A percentile compares a stretch with the other conserved stretches of the same genome.
Evolutionary conservation across 2,797 vertebrate genomes (phyloP).

Genomic region (Neopelma chrysocephalum): DNA sequence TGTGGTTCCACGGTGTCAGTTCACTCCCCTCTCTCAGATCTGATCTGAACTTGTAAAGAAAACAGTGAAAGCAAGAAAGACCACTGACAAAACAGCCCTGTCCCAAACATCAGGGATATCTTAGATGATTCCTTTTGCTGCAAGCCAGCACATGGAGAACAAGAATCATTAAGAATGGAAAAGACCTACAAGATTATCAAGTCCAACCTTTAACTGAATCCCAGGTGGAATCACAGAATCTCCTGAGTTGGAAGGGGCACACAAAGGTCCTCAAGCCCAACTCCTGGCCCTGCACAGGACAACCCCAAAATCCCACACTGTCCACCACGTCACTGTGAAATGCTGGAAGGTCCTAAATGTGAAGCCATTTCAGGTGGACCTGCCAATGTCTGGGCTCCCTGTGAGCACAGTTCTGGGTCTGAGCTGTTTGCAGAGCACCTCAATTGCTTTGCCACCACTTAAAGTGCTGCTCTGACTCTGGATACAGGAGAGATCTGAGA

Average conservation of each 20-base stretch:
- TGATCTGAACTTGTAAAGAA: background rate
- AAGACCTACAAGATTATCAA: background rate
- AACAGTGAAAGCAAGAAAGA: background rate
- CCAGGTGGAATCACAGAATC: background rate
- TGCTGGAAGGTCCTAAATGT: background rate
- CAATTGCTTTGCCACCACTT: background rate
- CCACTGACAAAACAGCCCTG: background rate
- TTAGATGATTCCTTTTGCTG: no score
- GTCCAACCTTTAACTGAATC: background rate
- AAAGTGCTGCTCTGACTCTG: background rate
- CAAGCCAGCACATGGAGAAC: background rate
- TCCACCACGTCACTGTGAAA: background rate
- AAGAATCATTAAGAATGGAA: background rate
- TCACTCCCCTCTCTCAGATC: background rate
- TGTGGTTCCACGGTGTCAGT: rapidly evolving
- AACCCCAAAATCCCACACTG: background rate
- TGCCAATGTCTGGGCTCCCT: background rate
- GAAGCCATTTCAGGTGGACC: background rate
- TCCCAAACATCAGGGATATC: background rate
- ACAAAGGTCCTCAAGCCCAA: background rate
- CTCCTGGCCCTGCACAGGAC: background rate
- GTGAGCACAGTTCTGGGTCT: rapidly evolving
- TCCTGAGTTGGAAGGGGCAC: background rate
- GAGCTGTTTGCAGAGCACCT: background rate
- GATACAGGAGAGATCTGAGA: background rate